phyloP scores from a whole-genome alignment of 92 coral and sea anemone genomes.

The Meandrina meandrites region DNA sequence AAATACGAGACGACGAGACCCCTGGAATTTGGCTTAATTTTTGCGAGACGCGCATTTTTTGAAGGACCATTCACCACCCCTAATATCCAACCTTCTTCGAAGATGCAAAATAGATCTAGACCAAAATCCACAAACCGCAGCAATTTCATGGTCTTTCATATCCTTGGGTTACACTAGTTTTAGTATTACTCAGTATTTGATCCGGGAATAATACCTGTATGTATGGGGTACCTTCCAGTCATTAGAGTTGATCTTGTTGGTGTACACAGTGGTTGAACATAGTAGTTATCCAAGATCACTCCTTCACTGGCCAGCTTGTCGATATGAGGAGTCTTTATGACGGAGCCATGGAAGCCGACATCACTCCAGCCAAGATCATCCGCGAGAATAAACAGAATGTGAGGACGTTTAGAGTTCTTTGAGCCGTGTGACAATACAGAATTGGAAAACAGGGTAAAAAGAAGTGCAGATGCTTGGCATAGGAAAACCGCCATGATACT shows the following conservation, averaged over 20 bases:
- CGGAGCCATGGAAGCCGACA: conserved; percentile 72
- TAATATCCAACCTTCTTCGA: no score
- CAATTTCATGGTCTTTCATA: no score
- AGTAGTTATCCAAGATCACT: conserved; percentile 71
- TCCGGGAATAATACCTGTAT: conserved; percentile 57
- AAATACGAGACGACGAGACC: no score
- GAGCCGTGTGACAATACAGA: not conserved
- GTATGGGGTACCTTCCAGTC: conserved; percentile 87
- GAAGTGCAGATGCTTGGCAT: not conserved
- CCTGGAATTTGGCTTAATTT: no score
- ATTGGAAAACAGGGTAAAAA: not conserved
- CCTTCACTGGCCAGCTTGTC: conserved; percentile 71
- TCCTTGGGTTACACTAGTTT: no score
- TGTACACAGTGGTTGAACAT: conserved; percentile 74
- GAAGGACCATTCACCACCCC: no score
- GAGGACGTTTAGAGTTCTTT: conserved; percentile 23
- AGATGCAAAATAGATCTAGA: no score
- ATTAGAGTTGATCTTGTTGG: conserved; percentile 85
- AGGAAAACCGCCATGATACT: not conserved
- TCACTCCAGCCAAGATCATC: conserved; percentile 79
- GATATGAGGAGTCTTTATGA: conserved; percentile 72
- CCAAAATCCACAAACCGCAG: no score
- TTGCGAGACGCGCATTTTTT: no score
- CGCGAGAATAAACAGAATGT: conserved; percentile 55
- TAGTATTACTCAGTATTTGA: not conserved